These are phyloP conservation scores for Polyploca ridens DNA, from an alignment of 2,888 invertebrate genomes.

Conservation along the genomic window DNA sequence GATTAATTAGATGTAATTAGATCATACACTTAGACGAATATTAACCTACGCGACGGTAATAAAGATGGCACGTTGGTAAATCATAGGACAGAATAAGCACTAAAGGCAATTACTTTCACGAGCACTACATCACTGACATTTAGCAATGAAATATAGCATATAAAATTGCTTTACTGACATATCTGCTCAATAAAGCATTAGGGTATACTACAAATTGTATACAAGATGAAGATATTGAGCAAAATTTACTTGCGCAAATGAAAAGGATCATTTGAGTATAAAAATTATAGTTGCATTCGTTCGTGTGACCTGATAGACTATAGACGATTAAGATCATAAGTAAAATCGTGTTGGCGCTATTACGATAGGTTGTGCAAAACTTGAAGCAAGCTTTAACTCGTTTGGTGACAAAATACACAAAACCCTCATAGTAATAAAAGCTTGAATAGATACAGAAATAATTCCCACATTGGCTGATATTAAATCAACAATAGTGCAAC, in stretches of 20 bases:
- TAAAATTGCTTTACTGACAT: background rate
- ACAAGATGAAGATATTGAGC: background rate
- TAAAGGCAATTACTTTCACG: constrained; percentile 5
- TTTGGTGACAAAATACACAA: constrained; percentile 9
- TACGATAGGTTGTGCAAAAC: constrained; percentile 11
- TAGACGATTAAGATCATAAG: constrained; percentile 19
- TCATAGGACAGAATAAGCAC: background rate
- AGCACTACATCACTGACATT: background rate
- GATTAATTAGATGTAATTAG: background rate
- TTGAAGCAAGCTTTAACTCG: constrained; percentile 3
- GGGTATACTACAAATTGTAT: background rate
- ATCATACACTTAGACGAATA: background rate
- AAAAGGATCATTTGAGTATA: constrained; percentile 6
- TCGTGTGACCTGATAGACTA: constrained; percentile 24
- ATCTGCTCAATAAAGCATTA: background rate
- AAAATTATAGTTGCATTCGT: constrained; percentile 19
- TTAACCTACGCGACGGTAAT: background rate
- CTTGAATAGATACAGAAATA: background rate
- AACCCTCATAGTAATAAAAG: background rate
- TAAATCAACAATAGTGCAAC: constrained; percentile 16
- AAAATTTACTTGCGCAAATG: background rate
- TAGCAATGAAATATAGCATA: background rate
- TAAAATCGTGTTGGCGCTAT: constrained; percentile 8
- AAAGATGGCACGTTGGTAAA: background rate
- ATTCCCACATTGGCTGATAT: constrained; percentile 3